phyloP scores from a whole-genome alignment of 1,140 invertebrate species.

The Drosophila watanabei region DNA sequence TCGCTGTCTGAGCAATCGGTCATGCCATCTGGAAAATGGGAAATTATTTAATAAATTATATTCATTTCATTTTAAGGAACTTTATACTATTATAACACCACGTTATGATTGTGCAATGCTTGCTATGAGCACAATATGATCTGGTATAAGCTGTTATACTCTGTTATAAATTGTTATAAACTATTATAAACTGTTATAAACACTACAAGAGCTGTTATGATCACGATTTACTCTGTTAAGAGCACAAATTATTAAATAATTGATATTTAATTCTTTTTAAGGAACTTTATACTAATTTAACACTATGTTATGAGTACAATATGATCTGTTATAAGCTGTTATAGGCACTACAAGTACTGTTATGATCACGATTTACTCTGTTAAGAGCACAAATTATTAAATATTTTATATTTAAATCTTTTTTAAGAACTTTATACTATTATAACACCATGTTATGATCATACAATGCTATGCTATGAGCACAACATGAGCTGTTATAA shows the following conservation, averaged over 20 bases:
- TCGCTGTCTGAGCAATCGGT: constrained; percentile 99
- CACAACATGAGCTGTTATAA: not conserved
- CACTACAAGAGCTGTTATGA: not conserved
- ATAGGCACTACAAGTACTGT: not conserved
- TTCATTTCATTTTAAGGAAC: not conserved
- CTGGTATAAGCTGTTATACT: too few relatives aligned
- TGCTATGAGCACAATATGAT: not conserved
- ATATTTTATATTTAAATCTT: not conserved
- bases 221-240: too few relatives aligned
- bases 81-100: not conserved
- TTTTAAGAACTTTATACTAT: not conserved
- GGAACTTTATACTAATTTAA: not conserved
- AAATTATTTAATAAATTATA: too few relatives aligned
- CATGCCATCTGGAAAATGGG: constrained; percentile 93
- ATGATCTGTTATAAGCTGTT: too few relatives aligned
- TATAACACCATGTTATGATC: not conserved
- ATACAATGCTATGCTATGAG: too few relatives aligned
- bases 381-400: not conserved
- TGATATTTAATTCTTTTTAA: not conserved
- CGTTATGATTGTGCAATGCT: too few relatives aligned
- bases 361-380: too few relatives aligned
- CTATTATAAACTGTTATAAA: too few relatives aligned
- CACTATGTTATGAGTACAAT: not conserved
- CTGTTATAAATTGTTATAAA: too few relatives aligned
- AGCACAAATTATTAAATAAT: not conserved